These are phyloP conservation scores for Pelmatolapia mariae DNA, from an alignment of 2,113 vertebrate species.

Conservation along the genomic window DNA sequence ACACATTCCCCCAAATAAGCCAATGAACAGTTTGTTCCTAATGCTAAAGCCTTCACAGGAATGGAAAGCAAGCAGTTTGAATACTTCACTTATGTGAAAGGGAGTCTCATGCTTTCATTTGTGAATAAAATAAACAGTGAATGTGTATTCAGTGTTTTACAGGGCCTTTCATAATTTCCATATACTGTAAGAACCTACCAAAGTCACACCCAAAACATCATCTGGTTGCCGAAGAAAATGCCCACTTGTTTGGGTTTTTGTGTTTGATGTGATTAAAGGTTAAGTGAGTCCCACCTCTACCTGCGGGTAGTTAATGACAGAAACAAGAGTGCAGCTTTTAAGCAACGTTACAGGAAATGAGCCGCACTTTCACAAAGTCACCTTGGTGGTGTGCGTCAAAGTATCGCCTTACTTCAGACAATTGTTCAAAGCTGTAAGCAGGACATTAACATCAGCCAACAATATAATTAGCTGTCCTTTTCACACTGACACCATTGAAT, in stretches of 20 bases:
- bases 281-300: background rate
- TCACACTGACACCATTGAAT: background rate
- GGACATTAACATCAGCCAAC: background rate
- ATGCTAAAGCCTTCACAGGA: constrained; percentile 16
- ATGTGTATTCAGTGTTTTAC: background rate
- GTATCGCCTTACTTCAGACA: background rate
- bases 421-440: background rate
- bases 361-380: constrained; percentile 32
- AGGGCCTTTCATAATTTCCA: constrained; percentile 50
- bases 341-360: background rate
- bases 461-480: background rate
- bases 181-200: background rate
- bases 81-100: constrained; percentile 23
- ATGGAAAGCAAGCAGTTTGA: constrained; percentile 10
- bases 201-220: constrained; percentile 27
- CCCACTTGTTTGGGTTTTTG: background rate
- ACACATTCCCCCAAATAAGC: constrained; percentile 27
- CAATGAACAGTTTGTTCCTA: constrained; percentile 52
- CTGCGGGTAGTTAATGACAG: background rate
- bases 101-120: constrained; percentile 21
- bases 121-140: constrained; percentile 34
- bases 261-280: background rate
- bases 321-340: background rate
- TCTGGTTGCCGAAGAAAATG: background rate
- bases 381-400: background rate